These are phyloP conservation scores for Seira ritae DNA, from an alignment of 2,888 invertebrate genomes.

Conservation along the genomic window DNA sequence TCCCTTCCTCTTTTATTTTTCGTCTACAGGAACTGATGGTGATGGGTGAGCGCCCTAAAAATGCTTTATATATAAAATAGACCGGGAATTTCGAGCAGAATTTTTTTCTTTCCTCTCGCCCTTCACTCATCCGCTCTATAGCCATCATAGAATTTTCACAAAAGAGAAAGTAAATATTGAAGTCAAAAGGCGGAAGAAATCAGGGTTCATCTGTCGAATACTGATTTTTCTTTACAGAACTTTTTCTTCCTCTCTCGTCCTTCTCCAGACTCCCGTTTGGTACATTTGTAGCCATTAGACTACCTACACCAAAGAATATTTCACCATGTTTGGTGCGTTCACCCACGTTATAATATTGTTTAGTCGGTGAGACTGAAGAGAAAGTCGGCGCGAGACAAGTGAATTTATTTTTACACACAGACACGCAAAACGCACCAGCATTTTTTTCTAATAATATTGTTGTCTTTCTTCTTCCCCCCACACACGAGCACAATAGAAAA, in stretches of 20 bases:
- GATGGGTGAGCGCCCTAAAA: slow-evolving; percentile 28
- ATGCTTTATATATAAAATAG: slow-evolving; percentile 1
- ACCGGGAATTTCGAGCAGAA: background rate
- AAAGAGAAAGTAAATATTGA: slow-evolving; percentile 55
- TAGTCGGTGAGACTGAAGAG: background rate
- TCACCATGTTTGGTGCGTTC: background rate
- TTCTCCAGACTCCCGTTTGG: slow-evolving; percentile 18
- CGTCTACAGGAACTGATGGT: slow-evolving; percentile 33
- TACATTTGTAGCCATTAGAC: slow-evolving; percentile 31
- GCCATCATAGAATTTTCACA: slow-evolving; percentile 44
- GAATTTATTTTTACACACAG: background rate
- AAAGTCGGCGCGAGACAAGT: background rate
- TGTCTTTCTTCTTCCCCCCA: background rate
- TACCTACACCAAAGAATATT: background rate
- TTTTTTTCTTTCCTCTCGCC: background rate
- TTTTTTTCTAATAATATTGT: slow-evolving; percentile 9
- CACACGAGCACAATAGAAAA: background rate
- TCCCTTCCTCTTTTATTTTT: background rate
- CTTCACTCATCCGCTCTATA: background rate
- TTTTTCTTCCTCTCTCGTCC: slow-evolving; percentile 18
- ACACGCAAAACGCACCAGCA: slow-evolving; percentile 1
- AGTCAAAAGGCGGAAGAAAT: slow-evolving; percentile 70
- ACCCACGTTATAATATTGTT: background rate
- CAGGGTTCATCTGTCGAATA: slow-evolving; percentile 66
- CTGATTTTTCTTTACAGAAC: slow-evolving; percentile 53